phyloP scores from a whole-genome alignment of 2,113 vertebrate genomes.

The Dolichallabes microphthalmus region DNA sequence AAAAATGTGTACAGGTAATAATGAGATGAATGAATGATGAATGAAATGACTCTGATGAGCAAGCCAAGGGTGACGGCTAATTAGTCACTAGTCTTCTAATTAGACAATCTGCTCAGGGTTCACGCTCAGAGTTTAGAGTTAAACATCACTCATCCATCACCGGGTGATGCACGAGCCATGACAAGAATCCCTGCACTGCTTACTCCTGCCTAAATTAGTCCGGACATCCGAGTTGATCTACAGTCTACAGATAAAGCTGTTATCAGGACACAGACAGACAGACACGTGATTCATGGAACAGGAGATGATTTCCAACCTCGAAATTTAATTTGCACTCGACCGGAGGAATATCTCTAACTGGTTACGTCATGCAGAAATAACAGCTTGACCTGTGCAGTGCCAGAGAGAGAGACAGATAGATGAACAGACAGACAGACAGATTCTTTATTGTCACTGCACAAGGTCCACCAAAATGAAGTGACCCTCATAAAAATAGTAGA shows the following conservation, averaged over 20 bases:
- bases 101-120: background rate
- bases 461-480: too few species aligned
- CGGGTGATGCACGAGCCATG: background rate
- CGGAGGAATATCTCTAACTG: background rate
- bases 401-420: too few species aligned
- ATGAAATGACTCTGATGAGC: too few species aligned
- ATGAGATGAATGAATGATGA: too few species aligned
- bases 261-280: background rate
- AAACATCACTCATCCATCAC: background rate
- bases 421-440: too few species aligned
- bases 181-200: background rate
- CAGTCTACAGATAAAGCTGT: background rate
- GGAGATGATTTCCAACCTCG: background rate
- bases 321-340: background rate
- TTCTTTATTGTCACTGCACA: too few species aligned
- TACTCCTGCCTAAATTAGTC: background rate
- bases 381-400: too few species aligned
- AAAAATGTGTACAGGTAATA: too few species aligned
- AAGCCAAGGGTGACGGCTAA: too few species aligned
- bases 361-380: too few species aligned
- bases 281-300: background rate
- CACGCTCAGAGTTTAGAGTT: background rate
- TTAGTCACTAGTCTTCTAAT: background rate
- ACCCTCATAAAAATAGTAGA: too few species aligned
- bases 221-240: background rate